Conservation (phyloP, 2,888 invertebrate species). For the Parnassius smintheus region DNA sequence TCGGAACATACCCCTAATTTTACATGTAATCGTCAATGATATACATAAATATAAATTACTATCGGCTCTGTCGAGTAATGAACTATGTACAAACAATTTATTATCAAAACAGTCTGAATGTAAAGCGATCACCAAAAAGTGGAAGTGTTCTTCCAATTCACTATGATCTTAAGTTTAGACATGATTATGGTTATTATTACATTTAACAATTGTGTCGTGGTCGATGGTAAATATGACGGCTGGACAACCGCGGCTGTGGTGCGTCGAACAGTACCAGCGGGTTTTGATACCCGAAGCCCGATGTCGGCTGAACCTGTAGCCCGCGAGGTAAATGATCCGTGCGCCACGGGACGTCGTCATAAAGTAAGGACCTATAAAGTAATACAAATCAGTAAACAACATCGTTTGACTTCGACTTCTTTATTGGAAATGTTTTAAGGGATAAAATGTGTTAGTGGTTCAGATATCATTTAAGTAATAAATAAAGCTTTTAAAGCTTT, state of each 20-base stretch:
- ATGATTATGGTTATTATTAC: conserved; percentile 30
- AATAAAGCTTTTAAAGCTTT: too few relatives aligned
- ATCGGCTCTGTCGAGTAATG: too few relatives aligned
- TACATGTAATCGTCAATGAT: too few relatives aligned
- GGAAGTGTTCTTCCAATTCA: too few relatives aligned
- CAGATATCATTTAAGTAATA: too few relatives aligned
- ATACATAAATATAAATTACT: too few relatives aligned
- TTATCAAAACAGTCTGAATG: too few relatives aligned
- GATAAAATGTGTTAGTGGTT: too few relatives aligned
- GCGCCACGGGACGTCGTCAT: conserved; percentile 33
- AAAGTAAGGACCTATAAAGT: conserved; percentile 35
- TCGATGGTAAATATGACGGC: conserved; percentile 28
- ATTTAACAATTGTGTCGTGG: conserved; percentile 30
- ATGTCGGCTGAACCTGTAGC: conserved; percentile 35
- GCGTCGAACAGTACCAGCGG: conserved; percentile 37
- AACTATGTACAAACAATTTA: neutral
- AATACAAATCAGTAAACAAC: neutral
- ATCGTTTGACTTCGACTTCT: too few relatives aligned
- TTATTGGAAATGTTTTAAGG: too few relatives aligned
- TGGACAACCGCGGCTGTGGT: conserved; percentile 30
- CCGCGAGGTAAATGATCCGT: conserved; percentile 30
- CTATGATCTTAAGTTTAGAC: neutral
- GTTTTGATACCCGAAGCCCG: conserved; percentile 29
- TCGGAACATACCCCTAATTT: too few relatives aligned
- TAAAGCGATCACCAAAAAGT: too few relatives aligned